phyloP scores from a whole-genome alignment of 2,113 vertebrate species.

The Chamaetylas fuelleborni region DNA sequence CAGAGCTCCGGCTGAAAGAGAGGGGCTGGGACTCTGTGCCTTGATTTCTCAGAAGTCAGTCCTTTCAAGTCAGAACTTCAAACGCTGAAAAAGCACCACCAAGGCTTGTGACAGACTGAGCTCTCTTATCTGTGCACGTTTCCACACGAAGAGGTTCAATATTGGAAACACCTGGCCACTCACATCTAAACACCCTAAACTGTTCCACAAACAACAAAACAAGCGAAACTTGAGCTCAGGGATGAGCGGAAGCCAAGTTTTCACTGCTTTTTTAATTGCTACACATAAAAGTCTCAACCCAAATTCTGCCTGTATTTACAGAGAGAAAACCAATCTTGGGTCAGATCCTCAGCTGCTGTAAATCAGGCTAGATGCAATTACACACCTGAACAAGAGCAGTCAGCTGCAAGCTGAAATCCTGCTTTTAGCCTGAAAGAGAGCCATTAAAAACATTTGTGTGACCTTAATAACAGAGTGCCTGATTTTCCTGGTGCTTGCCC shows the following conservation, averaged over 20 bases:
- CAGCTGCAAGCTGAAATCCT: background rate
- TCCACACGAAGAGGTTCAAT: background rate
- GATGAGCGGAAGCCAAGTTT: constrained; percentile 8
- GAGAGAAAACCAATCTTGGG: background rate
- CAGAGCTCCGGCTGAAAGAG: background rate
- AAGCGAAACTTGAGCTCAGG: background rate
- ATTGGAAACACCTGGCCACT: constrained; percentile 16
- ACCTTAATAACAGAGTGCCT: background rate
- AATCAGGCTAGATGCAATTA: background rate
- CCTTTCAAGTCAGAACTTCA: constrained; percentile 47
- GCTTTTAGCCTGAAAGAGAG: background rate
- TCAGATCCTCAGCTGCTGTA: background rate
- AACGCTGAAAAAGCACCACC: background rate
- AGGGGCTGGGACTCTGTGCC: background rate
- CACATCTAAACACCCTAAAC: background rate
- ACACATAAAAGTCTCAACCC: background rate
- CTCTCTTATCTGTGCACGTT: background rate
- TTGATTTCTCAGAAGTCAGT: constrained; percentile 8
- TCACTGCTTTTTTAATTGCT: background rate
- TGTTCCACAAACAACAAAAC: background rate
- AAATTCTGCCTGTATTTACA: background rate
- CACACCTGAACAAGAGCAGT: background rate
- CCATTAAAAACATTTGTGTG: background rate
- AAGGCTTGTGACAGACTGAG: background rate
- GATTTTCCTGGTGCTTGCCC: background rate